phyloP scores from a whole-genome alignment of 2,113 vertebrate species.

The Lates calcarifer region DNA sequence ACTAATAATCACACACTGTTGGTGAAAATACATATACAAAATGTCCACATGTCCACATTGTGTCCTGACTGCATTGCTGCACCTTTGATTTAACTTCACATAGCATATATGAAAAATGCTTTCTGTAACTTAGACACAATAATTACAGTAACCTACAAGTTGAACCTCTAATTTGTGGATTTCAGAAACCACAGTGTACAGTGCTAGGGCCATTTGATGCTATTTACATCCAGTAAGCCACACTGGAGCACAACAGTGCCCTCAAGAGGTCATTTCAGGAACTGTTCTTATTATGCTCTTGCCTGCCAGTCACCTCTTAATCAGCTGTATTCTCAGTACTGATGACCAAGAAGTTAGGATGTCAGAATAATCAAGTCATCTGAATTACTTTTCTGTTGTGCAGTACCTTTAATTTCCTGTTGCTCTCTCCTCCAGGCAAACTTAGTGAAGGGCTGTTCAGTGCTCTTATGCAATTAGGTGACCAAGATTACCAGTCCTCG shows the following conservation, averaged over 20 bases:
- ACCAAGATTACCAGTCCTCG: slow-evolving; percentile 78
- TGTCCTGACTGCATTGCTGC: neutral
- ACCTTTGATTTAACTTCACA: slow-evolving; percentile 28
- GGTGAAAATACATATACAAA: neutral
- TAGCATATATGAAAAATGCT: slow-evolving; percentile 13
- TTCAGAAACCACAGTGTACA: slow-evolving; percentile 40
- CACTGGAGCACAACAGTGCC: slow-evolving; percentile 39
- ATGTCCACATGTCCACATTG: neutral
- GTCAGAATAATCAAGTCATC: neutral
- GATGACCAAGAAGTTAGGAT: neutral
- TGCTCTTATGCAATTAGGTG: slow-evolving; percentile 77
- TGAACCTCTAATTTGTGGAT: slow-evolving; percentile 62
- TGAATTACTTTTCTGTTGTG: neutral
- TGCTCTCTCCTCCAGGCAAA: slow-evolving; percentile 82
- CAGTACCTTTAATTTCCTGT: neutral
- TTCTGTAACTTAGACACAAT: slow-evolving; percentile 18
- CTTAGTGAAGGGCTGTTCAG: slow-evolving; percentile 77
- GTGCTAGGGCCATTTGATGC: slow-evolving; percentile 10
- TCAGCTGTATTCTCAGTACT: neutral
- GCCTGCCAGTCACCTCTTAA: neutral
- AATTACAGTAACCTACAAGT: slow-evolving; percentile 45
- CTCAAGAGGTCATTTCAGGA: slow-evolving; percentile 37
- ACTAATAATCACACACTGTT: neutral
- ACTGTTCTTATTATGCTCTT: neutral
- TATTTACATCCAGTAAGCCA: slow-evolving; percentile 31